Evolutionary conservation across 1,140 invertebrate genomes (phyloP), one percentile per base, ranked within the genome.

Genomic region (Kradibia gibbosae): DNA sequence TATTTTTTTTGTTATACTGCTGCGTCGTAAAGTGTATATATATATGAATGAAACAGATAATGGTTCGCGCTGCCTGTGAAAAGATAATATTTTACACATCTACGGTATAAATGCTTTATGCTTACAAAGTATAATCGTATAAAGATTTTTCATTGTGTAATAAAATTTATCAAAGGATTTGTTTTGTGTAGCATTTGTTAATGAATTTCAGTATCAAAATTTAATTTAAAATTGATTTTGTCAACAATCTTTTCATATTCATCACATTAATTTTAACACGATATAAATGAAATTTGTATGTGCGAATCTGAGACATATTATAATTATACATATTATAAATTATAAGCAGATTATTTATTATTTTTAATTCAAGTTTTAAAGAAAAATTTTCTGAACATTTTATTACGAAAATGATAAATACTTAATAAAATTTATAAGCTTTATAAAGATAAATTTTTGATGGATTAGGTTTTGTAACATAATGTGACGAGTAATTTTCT

Each of bases 41-140:
- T 65, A 65, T 20, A 65, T 65, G 34, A 39, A 34, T 22, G 28
- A 36, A 4, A 65, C 22, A 36, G 31, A 25, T 22, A n/a, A 39
- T 2, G 34, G 13, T 39, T 67, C n/a, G n/a, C n/a, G n/a, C n/a
- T 67, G 34, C 34, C 34, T n/a, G 62, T n/a, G 20, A 67, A 39
- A 20, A 67, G 62, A 67, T 39, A 67, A 39, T 20, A 71, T 79
- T 71, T 31, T 57, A 79, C 39, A 79, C 22, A 45, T 42, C 50
- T 60, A 22, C 31, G 70, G 55, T 45, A 71, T 28, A 72, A 60
- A 60, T 71, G 28, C n/a, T 22, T 60, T 31, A 22, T 72, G 39
- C 73, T 79, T 79, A 79, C 53, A 71, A 60, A 55, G 50, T 50
- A 72, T 72, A 72, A 73, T 60, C 36, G 50, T 22, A 60, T 45